Evolutionary conservation across 2,797 vertebrate genomes (phyloP), one percentile per base, ranked within the genome.

Genomic region (Calcarius lapponicus): DNA sequence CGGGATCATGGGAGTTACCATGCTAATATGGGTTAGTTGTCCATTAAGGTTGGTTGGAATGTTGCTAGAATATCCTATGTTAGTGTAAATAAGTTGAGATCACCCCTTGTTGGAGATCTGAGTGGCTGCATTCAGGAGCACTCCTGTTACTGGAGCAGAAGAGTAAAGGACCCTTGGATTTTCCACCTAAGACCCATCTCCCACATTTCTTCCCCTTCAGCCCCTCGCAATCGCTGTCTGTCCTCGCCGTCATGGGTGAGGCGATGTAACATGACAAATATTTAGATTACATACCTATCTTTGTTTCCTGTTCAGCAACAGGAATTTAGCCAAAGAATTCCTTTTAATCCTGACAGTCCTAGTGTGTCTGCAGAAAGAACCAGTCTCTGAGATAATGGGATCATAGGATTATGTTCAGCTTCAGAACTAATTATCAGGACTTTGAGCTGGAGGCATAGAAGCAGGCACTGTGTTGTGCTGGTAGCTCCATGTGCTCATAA

Each of bases 221-320:
- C 18, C 36, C 36, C 36, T 40, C 1, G 0, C 36, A 29, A 20
- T 20, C 6, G 1, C 36, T 40, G 18, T 36, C 36, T 14, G 58
- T 10, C 36, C 36, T 29, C 2, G 2, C 17, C 1, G 2, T 11
- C 3, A 1, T 29, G 58, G 36, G 9, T 10, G 9, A 18, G 40
- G 26, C 1, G 0, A 29, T 12, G 5, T 0, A 1, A 20, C 6
- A 9, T 36, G 11, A 32, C 53, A 81, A 80, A 78, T 78, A 70
- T 80, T 93, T 82, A 53, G 22, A 65, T 72, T 75, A 38, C 6
- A 11, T 36, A n/a, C 34, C 15, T 62, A 73, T 56, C 24, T 67
- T 36, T 43, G 2, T 58, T 90, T 94, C 40, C 45, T 88, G 11
- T 87, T 80, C 71, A 80, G 31, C 13, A 76, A 66, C 8, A 75